These are phyloP conservation scores for Pygoscelis antarcticus DNA, from an alignment of 2,113 vertebrate species.

Conservation along the genomic window DNA sequence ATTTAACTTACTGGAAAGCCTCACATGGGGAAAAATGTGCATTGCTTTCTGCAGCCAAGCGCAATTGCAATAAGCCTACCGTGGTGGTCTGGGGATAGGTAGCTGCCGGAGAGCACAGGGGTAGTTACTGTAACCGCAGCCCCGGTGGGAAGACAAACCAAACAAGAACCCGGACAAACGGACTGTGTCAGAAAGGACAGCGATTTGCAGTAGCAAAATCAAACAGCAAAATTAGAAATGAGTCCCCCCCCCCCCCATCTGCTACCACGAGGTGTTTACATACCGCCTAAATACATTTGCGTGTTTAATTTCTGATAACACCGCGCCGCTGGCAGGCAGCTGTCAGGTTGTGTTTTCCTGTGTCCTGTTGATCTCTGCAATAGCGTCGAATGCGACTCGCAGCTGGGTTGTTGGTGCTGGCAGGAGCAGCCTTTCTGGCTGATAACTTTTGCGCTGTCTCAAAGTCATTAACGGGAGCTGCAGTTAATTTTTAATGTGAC, in stretches of 20 bases:
- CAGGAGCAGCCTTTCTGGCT: not conserved
- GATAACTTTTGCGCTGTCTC: not conserved
- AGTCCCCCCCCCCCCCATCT: not conserved
- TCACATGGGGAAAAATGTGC: not conserved
- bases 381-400: accelerated
- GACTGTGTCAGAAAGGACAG: not conserved
- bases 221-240: not conserved
- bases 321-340: not conserved
- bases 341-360: not conserved
- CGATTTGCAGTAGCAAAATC: not conserved
- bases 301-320: not conserved
- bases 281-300: not conserved
- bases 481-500: not conserved
- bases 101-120: not conserved
- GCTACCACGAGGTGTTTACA: not conserved
- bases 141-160: not conserved
- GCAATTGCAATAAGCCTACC: accelerated
- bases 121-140: not conserved
- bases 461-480: not conserved
- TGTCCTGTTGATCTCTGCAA: not conserved
- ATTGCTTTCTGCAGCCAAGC: not conserved
- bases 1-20: conserved; percentile 36
- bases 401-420: not conserved
- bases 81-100: not conserved
- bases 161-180: no score